Conservation (phyloP, 2,113 vertebrate genomes). For the Albula glossodonta region DNA sequence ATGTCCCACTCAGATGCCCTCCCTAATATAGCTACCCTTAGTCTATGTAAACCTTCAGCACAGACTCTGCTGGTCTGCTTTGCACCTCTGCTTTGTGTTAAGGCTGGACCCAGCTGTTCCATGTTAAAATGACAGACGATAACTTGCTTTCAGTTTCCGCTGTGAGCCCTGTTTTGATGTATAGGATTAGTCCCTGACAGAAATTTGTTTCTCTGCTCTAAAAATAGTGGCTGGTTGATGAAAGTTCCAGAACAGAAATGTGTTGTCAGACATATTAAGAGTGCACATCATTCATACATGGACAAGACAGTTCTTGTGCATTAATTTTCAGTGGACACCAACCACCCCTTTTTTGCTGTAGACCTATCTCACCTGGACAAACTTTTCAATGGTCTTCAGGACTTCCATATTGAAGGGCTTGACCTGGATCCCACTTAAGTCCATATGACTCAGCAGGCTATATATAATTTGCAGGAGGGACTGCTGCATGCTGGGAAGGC, state of each 20-base stretch:
- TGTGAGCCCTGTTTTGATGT: background rate
- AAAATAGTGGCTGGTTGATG: constrained; percentile 69
- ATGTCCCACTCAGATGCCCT: background rate
- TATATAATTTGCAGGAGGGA: constrained; percentile 94
- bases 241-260: constrained; percentile 74
- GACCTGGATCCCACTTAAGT: constrained; percentile 85
- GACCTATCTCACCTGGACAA: constrained; percentile 80
- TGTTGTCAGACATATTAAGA: constrained; percentile 72
- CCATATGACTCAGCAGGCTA: constrained; percentile 94
- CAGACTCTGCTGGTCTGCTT: background rate
- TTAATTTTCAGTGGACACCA: background rate
- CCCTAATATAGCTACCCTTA: background rate
- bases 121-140: constrained; percentile 43
- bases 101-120: background rate
- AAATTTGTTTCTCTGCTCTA: constrained; percentile 63
- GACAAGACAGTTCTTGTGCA: background rate
- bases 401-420: constrained; percentile 95
- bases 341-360: background rate
- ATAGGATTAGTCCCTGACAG: constrained; percentile 49
- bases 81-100: background rate
- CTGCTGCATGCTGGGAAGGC: constrained; percentile 93
- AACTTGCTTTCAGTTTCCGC: constrained; percentile 56
- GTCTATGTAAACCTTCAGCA: background rate
- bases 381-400: constrained; percentile 96
- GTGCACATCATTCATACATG: constrained; percentile 77